Conservation (phyloP, 1,140 invertebrate genomes). For the Magallana gigas region DNA sequence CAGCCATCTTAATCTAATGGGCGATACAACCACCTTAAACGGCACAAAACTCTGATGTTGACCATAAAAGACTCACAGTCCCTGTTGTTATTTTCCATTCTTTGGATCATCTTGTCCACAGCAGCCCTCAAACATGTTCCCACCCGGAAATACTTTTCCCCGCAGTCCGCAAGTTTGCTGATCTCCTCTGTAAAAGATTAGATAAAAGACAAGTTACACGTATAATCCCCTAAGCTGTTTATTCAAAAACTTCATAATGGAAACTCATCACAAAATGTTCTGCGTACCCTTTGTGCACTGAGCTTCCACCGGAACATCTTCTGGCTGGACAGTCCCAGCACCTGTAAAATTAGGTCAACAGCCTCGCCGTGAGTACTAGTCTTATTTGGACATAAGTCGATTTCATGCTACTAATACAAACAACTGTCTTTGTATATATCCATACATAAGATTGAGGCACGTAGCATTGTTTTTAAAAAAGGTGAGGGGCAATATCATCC, state of each 20-base stretch:
- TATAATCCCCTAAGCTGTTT: neutral
- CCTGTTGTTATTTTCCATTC: slow-evolving; percentile 2
- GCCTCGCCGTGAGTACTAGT: no score
- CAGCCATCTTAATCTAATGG: no score
- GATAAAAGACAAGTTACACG: neutral
- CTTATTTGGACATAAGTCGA: no score
- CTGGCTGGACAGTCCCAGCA: neutral
- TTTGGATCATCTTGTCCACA: neutral
- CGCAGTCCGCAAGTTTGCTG: neutral
- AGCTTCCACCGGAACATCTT: neutral
- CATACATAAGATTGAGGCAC: no score
- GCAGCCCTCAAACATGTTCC: neutral
- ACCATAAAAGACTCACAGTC: neutral
- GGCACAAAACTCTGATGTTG: no score
- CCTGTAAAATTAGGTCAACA: neutral
- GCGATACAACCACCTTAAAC: no score
- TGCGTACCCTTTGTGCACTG: neutral
- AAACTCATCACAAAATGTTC: no score
- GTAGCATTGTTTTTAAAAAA: no score
- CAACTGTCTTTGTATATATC: no score
- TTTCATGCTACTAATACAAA: no score
- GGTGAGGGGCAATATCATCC: no score
- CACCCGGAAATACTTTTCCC: neutral
- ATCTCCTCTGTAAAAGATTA: neutral
- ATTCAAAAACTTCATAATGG: neutral